A percentile compares a stretch with the other conserved stretches of the same genome.
These are phyloP conservation scores for Petrolisthes manimaculis DNA, from an alignment of 2,888 invertebrate genomes.

Conservation along the genomic window DNA sequence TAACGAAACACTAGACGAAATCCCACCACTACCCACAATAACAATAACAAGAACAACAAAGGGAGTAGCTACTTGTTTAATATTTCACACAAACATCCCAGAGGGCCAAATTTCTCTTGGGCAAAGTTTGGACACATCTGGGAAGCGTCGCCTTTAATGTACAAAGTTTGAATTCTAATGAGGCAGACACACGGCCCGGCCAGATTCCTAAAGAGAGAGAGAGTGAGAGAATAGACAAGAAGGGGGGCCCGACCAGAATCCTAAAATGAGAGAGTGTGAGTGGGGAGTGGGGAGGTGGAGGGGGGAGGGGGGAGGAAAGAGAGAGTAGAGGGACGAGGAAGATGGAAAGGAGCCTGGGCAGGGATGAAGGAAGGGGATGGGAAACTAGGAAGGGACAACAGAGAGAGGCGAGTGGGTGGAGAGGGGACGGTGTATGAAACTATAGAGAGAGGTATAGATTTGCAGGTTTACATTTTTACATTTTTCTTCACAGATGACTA, in stretches of 20 bases:
- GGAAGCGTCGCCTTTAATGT: background rate
- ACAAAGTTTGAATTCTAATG: slow-evolving; percentile 1
- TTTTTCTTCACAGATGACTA: too few relatives aligned
- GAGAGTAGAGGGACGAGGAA: background rate
- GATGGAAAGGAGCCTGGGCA: background rate
- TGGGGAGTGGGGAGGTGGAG: background rate
- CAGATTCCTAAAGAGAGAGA: background rate
- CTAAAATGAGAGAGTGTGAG: too few relatives aligned
- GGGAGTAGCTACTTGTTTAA: too few relatives aligned
- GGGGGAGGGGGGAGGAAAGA: background rate
- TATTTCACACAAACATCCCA: too few relatives aligned
- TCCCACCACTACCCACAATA: too few relatives aligned
- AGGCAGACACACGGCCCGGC: background rate
- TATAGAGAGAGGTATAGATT: background rate
- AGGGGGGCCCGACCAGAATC: too few relatives aligned
- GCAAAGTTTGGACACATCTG: background rate
- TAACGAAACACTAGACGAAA: too few relatives aligned
- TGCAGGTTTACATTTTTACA: too few relatives aligned
- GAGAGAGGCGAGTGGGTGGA: background rate
- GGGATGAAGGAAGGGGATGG: background rate
- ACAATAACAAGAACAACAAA: too few relatives aligned
- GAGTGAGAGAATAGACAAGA: background rate
- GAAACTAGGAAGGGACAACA: background rate
- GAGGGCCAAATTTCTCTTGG: background rate
- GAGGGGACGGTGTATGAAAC: background rate